A percentile compares a stretch with the other conserved stretches of the same genome.
phyloP scores from a whole-genome alignment of 2,113 vertebrate species.

The Lagopus muta region DNA sequence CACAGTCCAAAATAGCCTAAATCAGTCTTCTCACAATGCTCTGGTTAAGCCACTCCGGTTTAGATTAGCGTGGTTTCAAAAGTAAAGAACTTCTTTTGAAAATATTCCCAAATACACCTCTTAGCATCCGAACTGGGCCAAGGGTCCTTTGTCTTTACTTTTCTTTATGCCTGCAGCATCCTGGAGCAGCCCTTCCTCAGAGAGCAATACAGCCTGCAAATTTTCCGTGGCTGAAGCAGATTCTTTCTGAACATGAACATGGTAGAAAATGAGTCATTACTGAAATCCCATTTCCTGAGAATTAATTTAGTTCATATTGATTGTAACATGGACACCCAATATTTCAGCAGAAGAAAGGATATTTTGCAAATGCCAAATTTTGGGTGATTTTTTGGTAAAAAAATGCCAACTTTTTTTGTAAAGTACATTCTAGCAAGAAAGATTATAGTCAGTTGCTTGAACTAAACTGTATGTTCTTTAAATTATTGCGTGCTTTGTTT shows the following conservation, averaged over 20 bases:
- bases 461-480: neutral
- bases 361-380: neutral
- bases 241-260: neutral
- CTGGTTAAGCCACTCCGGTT: neutral
- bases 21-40: neutral
- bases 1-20: neutral
- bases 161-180: neutral
- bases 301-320: neutral
- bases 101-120: neutral
- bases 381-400: no score
- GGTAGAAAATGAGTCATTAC: neutral
- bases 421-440: neutral
- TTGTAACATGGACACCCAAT: neutral
- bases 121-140: neutral
- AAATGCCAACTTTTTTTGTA: no score
- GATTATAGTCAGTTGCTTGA: neutral
- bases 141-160: neutral
- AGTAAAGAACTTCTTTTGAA: neutral
- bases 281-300: neutral
- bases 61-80: neutral
- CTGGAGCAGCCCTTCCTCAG: neutral
- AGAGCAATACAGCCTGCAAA: neutral
- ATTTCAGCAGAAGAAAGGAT: neutral
- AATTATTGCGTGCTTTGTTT: neutral
- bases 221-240: neutral